Evolutionary conservation across 1,140 invertebrate genomes (phyloP).

Genomic region (Drosophila insularis): DNA sequence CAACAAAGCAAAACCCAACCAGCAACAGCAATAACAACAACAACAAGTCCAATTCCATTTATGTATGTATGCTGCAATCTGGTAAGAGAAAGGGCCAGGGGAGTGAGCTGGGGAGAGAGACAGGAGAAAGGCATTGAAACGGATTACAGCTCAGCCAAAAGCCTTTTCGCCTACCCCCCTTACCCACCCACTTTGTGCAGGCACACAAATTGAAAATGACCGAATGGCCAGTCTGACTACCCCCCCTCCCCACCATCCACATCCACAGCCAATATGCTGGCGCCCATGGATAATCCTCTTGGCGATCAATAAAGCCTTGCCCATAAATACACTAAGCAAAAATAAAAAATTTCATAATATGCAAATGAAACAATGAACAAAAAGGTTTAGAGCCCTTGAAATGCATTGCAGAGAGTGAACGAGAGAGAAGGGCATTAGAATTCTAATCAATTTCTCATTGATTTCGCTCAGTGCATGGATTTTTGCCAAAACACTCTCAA

Average conservation of each 20-base stretch:
- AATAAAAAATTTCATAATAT: slow-evolving; percentile 12
- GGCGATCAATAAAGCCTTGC: slow-evolving; percentile 73
- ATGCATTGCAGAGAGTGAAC: no score
- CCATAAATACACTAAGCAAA: slow-evolving; percentile 26
- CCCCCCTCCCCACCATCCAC: no score
- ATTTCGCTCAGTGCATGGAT: slow-evolving; percentile 36
- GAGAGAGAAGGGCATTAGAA: no score
- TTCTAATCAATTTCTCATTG: neutral
- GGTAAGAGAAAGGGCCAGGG: neutral
- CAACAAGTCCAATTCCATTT: slow-evolving; percentile 37
- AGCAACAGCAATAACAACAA: slow-evolving; percentile 24
- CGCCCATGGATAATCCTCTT: slow-evolving; percentile 71
- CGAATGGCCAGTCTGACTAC: slow-evolving; percentile 30
- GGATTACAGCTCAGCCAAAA: slow-evolving; percentile 68
- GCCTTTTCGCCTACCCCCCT: neutral
- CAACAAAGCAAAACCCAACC: slow-evolving; percentile 66
- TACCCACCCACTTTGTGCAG: slow-evolving; percentile 26
- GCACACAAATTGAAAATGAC: slow-evolving; percentile 74
- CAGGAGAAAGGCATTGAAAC: slow-evolving; percentile 57
- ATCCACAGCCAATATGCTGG: slow-evolving; percentile 59
- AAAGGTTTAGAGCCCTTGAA: fast-evolving
- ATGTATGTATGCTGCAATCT: slow-evolving; percentile 61
- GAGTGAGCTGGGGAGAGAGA: neutral
- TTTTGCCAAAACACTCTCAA: no score
- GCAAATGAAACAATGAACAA: neutral